Evolutionary conservation across 1,140 invertebrate species (phyloP).

Genomic region (Bombus difficillimus): DNA sequence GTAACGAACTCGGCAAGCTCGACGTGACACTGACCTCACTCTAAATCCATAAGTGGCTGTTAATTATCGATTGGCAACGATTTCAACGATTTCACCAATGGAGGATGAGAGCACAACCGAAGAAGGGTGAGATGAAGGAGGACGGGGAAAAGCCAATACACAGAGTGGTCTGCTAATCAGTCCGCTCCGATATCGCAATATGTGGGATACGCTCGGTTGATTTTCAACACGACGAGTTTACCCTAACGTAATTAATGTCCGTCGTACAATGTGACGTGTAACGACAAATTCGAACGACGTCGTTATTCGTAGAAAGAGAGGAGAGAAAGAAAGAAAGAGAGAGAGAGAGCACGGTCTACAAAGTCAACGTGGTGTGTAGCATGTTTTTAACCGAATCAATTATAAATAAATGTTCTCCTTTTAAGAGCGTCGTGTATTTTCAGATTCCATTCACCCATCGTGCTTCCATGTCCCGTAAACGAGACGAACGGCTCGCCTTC

Average conservation of each 20-base stretch:
- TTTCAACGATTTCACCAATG: conserved; percentile 36
- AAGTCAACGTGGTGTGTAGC: no score
- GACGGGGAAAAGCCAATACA: conserved; percentile 9
- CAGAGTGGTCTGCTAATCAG: conserved; percentile 20
- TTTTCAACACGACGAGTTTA: conserved; percentile 49
- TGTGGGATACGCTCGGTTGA: conserved; percentile 41
- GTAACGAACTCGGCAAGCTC: conserved; percentile 26
- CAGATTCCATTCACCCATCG: conserved; percentile 15
- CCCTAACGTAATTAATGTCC: conserved; percentile 53
- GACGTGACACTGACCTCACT: conserved; percentile 55
- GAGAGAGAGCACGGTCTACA: neutral
- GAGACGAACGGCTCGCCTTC: neutral
- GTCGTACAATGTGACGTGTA: conserved; percentile 41
- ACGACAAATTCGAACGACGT: conserved; percentile 45
- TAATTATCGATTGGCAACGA: conserved; percentile 45
- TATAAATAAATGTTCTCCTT: conserved; percentile 49
- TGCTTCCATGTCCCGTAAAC: neutral
- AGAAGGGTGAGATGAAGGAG: neutral
- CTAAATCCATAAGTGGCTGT: conserved; percentile 39
- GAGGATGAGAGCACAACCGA: no score
- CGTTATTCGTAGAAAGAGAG: conserved; percentile 12
- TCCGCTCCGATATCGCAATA: conserved; percentile 46
- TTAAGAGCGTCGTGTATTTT: conserved; percentile 33
- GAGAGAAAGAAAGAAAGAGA: neutral
- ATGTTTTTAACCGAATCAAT: conserved; percentile 37